These are phyloP conservation scores for Furcifer pardalis DNA, from an alignment of 2,797 vertebrate genomes.

Conservation along the genomic window DNA sequence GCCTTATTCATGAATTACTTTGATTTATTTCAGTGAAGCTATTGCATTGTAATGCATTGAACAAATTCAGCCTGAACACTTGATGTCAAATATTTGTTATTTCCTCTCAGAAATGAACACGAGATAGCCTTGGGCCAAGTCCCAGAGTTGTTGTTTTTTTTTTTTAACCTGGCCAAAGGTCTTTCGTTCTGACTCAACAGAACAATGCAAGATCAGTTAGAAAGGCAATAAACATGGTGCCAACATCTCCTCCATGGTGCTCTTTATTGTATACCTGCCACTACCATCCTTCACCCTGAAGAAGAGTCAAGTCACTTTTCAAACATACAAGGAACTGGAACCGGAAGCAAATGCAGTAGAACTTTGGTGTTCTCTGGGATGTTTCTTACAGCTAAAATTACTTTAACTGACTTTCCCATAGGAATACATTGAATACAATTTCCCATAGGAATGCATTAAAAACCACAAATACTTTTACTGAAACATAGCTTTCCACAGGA, in stretches of 20 bases:
- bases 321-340: not conserved
- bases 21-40: not conserved
- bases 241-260: not conserved
- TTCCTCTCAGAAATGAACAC: not conserved
- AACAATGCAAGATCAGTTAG: not conserved
- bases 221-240: not conserved
- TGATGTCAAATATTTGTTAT: not conserved
- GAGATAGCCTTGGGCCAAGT: not conserved
- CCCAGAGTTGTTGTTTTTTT: not conserved
- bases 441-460: too few species aligned
- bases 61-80: not conserved
- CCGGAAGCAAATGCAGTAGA: too few species aligned
- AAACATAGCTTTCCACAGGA: too few species aligned
- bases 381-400: too few species aligned
- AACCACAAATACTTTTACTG: too few species aligned
- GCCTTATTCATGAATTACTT: not conserved
- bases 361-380: too few species aligned
- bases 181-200: not conserved
- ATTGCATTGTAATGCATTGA: not conserved
- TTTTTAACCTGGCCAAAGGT: not conserved
- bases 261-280: not conserved
- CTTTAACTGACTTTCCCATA: too few species aligned
- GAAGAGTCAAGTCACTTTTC: not conserved
- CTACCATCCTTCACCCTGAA: not conserved
- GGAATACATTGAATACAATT: too few species aligned